These are phyloP conservation scores for Stichodactyla helianthus DNA, from an alignment of 64 coral and sea anemone species.

Conservation along the genomic window DNA sequence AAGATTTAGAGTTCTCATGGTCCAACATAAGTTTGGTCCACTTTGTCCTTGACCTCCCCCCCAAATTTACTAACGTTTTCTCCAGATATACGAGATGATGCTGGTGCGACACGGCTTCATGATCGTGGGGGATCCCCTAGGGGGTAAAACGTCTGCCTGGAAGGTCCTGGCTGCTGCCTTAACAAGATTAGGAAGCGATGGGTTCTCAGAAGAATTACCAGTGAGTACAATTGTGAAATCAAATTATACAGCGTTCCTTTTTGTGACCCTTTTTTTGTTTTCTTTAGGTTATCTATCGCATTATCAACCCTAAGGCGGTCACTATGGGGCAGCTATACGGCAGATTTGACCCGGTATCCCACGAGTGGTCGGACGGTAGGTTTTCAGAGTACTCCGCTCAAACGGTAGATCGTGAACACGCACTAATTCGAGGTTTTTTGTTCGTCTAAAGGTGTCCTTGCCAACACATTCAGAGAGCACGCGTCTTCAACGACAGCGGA, in stretches of 20 bases:
- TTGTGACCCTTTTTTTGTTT: not conserved
- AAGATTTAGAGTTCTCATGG: too few relatives aligned
- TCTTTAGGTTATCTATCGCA: conserved; percentile 56
- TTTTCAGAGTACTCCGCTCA: not conserved
- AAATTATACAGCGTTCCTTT: not conserved
- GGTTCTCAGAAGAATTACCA: conserved; percentile 55
- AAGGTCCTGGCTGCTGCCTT: conserved; percentile 79
- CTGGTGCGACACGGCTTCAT: conserved; percentile 96
- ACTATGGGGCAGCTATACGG: conserved; percentile 99
- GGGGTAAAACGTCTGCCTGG: conserved; percentile 95
- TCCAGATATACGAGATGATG: conserved; percentile 98
- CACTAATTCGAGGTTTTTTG: not conserved
- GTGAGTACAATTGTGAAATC: conserved; percentile 25
- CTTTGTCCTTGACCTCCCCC: not conserved
- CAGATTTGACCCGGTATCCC: conserved; percentile 91
- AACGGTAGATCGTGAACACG: too few relatives aligned
- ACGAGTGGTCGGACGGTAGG: conserved; percentile 96
- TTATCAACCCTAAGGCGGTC: conserved; percentile 94
- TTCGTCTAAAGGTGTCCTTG: conserved; percentile 64
- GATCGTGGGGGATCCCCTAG: conserved; percentile 96
- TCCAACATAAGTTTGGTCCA: too few relatives aligned
- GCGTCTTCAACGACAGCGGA: conserved; percentile 71
- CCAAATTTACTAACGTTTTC: not conserved
- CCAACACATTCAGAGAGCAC: conserved; percentile 96
- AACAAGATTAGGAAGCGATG: conserved; percentile 59